A percentile compares a stretch with the other conserved stretches of the same genome.
Evolutionary conservation across 2,888 invertebrate species (phyloP).

Genomic region (Sipunculus nudus): DNA sequence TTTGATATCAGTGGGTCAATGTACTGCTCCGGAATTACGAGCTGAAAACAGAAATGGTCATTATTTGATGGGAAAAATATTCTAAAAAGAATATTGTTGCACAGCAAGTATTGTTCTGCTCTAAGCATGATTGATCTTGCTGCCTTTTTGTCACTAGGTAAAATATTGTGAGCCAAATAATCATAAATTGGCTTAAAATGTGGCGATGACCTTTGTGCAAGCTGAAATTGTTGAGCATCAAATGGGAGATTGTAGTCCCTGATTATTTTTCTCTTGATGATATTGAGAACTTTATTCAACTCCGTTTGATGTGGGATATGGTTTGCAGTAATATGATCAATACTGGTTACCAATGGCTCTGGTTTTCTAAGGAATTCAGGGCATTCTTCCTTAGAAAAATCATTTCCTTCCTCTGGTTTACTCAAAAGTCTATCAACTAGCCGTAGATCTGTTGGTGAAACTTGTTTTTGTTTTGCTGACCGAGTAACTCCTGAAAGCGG

Average conservation of each 20-base stretch:
- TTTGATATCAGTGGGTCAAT: not conserved
- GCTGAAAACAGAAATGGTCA: not conserved
- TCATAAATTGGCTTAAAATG: not conserved
- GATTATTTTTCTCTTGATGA: not conserved
- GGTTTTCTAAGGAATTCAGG: no score
- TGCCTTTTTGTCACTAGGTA: not conserved
- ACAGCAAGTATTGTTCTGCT: not conserved
- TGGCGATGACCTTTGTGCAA: not conserved
- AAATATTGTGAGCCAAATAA: not conserved
- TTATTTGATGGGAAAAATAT: not conserved
- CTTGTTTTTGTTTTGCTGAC: no score
- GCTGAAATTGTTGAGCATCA: not conserved
- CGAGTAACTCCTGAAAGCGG: no score
- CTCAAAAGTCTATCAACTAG: no score
- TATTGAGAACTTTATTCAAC: not conserved
- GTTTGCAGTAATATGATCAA: not conserved
- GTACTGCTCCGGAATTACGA: not conserved
- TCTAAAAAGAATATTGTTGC: not conserved
- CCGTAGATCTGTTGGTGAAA: no score
- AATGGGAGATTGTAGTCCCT: not conserved
- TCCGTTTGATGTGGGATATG: not conserved
- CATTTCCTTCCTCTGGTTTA: no score
- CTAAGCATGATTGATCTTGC: not conserved
- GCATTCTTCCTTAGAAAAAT: no score
- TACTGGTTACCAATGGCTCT: no score